Conservation (phyloP, 1,140 invertebrate genomes). For the Alviniconcha marisindica region DNA sequence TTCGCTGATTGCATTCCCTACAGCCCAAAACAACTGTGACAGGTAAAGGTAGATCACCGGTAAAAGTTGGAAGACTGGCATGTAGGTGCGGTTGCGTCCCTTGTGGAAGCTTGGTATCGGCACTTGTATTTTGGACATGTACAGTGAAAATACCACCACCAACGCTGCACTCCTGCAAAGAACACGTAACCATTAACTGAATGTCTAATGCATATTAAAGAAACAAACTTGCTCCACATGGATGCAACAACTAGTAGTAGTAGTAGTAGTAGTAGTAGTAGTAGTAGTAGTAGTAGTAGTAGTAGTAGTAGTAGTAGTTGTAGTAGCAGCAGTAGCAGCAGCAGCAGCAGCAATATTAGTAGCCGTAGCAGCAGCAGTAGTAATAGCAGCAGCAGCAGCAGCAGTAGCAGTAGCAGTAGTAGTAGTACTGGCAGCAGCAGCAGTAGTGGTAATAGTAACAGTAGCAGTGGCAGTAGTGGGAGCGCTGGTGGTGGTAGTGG, state of each 20-base stretch:
- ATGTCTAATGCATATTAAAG: background rate
- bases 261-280: too few relatives aligned
- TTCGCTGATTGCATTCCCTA: too few relatives aligned
- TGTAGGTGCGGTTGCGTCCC: background rate
- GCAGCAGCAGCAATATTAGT: background rate
- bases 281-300: too few relatives aligned
- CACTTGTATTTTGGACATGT: conserved; percentile 29
- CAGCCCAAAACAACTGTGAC: too few relatives aligned
- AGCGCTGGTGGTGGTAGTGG: too few relatives aligned
- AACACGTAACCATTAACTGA: background rate
- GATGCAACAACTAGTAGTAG: too few relatives aligned
- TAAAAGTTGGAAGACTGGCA: conserved; percentile 47
- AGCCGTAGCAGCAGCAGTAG: background rate
- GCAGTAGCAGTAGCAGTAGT: background rate
- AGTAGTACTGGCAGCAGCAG: background rate
- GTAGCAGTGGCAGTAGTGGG: background rate
- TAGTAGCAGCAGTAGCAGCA: background rate
- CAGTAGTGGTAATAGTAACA: background rate
- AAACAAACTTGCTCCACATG: too few relatives aligned
- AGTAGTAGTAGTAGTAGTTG: background rate
- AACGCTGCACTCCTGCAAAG: conserved; percentile 36
- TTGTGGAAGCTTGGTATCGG: conserved; percentile 36
- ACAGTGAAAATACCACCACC: conserved; percentile 36
- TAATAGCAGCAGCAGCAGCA: background rate
- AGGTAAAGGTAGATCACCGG: conserved; percentile 30